Percentiles rank a stretch among this genome's conserved stretches.
Evolutionary conservation across 2,888 invertebrate genomes (phyloP).

Genomic region (Troides oblongomaculatus): DNA sequence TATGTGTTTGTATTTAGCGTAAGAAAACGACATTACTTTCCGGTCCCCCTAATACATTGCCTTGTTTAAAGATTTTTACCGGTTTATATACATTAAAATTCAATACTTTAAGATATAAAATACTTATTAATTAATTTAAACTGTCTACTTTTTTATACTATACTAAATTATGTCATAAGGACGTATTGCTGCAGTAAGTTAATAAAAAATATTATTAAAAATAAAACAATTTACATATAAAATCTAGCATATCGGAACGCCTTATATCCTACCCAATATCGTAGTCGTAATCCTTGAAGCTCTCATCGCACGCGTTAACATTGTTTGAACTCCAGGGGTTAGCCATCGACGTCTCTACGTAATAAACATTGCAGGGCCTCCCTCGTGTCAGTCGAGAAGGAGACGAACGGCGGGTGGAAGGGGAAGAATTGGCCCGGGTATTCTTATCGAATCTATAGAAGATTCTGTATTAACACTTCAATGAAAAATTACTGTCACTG

Average conservation of each 20-base stretch:
- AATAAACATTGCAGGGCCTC: conserved; percentile 49
- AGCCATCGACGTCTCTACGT: conserved; percentile 39
- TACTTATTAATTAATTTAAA: too few relatives aligned
- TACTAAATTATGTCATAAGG: background rate
- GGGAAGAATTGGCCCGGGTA: conserved; percentile 1
- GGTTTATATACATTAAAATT: too few relatives aligned
- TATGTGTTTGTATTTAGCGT: too few relatives aligned
- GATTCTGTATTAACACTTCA: background rate
- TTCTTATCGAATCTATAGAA: conserved; percentile 10
- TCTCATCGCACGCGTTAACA: conserved; percentile 3
- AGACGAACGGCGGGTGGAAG: conserved; percentile 33
- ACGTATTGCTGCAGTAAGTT: background rate
- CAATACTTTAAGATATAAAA: too few relatives aligned
- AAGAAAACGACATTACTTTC: too few relatives aligned
- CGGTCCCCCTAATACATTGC: too few relatives aligned
- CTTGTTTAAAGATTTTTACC: too few relatives aligned
- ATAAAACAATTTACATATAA: background rate
- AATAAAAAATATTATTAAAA: background rate
- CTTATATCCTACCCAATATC: conserved; percentile 30
- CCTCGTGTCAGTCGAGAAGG: conserved; percentile 30
- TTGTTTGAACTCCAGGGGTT: conserved; percentile 31
- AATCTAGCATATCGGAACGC: background rate
- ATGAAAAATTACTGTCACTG: too few relatives aligned
- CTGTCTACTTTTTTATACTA: too few relatives aligned
- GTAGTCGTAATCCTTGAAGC: conserved; percentile 26